Conservation (phyloP, 1,140 invertebrate species). For the Adelges cooleyi region DNA sequence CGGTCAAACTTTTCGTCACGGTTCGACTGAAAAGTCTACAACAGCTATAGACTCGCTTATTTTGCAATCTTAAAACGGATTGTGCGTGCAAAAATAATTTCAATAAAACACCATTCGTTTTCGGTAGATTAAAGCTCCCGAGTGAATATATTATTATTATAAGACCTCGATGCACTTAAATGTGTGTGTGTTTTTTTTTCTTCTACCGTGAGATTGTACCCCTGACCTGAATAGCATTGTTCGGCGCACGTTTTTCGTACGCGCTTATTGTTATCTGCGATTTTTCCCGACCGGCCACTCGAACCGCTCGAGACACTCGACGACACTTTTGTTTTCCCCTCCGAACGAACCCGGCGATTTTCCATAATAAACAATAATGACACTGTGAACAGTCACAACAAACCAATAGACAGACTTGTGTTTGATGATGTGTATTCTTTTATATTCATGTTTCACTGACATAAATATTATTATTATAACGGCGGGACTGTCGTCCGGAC, state of each 20-base stretch:
- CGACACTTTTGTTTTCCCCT: constrained; percentile 4
- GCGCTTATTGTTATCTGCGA: background rate
- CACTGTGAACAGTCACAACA: background rate
- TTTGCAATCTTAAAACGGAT: too few species aligned
- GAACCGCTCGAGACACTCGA: background rate
- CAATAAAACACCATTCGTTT: too few species aligned
- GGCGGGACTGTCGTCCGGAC: too few species aligned
- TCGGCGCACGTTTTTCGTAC: background rate
- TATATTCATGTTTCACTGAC: background rate
- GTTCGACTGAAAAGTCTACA: too few species aligned
- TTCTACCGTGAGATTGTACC: background rate
- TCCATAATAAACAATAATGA: background rate
- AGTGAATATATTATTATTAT: too few species aligned
- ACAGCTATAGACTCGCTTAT: too few species aligned
- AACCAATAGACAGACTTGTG: background rate
- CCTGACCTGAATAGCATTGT: background rate
- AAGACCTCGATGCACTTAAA: background rate
- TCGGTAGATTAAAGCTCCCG: too few species aligned
- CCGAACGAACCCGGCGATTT: background rate
- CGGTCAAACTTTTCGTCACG: too few species aligned
- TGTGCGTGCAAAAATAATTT: too few species aligned
- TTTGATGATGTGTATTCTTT: background rate
- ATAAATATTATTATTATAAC: too few species aligned
- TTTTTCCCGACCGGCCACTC: background rate
- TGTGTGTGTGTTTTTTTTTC: background rate